Conservation (phyloP, 2,888 invertebrate species). For the Argyresthia albistria region DNA sequence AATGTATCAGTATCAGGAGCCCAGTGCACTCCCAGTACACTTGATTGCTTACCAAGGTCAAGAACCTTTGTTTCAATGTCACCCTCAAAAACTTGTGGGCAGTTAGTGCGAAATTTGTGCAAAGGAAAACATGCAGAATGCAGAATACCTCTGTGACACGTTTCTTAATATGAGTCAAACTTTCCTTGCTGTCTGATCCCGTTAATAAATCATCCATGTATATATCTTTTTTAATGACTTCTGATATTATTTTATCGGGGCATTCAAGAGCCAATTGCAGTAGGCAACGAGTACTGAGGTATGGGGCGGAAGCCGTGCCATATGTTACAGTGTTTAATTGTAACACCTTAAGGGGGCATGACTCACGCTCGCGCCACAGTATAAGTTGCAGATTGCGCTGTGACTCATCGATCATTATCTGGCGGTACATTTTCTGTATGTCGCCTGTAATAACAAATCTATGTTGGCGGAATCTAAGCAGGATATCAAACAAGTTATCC, state of each 20-base stretch:
- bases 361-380: too few relatives aligned
- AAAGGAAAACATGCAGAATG: conserved; percentile 23
- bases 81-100: background rate
- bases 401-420: too few relatives aligned
- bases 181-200: conserved; percentile 13
- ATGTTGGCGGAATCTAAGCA: too few relatives aligned
- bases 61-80: background rate
- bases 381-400: too few relatives aligned
- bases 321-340: too few relatives aligned
- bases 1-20: background rate
- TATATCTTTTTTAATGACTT: conserved; percentile 9
- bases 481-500: too few relatives aligned
- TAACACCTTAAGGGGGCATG: background rate
- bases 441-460: too few relatives aligned
- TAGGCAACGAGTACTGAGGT: conserved; percentile 15
- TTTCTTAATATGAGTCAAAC: conserved; percentile 7
- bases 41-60: background rate
- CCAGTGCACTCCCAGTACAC: background rate
- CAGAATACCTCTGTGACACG: conserved; percentile 19
- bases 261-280: conserved; percentile 16
- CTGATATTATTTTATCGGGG: conserved; percentile 19
- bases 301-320: background rate
- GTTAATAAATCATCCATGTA: conserved; percentile 5
- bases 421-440: too few relatives aligned
- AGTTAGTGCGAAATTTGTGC: background rate